Evolutionary conservation across 1,140 invertebrate species (phyloP).

Genomic region (Euura lappo): DNA sequence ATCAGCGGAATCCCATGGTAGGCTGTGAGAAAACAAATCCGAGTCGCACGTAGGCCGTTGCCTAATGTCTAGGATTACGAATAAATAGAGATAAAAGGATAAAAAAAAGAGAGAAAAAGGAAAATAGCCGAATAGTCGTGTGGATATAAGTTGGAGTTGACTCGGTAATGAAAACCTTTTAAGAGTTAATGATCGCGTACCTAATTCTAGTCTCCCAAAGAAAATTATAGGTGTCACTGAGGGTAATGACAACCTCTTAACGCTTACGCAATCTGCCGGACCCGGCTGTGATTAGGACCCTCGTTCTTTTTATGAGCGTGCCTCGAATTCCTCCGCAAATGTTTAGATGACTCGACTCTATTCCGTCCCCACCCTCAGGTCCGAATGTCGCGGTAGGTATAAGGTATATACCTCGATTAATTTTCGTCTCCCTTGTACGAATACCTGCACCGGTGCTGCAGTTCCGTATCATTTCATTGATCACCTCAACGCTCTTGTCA

Average conservation of each 20-base stretch:
- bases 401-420: background rate
- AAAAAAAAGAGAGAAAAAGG: no score
- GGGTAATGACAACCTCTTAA: background rate
- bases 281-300: background rate
- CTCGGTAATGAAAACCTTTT: background rate
- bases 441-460: background rate
- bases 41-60: background rate
- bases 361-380: constrained; percentile 9
- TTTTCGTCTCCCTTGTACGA: no score
- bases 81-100: no score
- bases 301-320: background rate
- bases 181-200: background rate
- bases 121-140: no score
- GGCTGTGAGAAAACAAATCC: background rate
- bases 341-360: background rate
- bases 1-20: background rate
- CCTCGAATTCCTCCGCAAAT: background rate
- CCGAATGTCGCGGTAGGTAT: background rate
- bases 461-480: background rate
- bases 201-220: background rate
- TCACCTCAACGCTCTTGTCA: background rate
- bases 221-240: constrained; percentile 5
- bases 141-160: background rate
- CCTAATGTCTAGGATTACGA: no score
- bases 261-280: background rate